phyloP scores from a whole-genome alignment of 2,797 vertebrate species.

The Anas bahamensis region DNA sequence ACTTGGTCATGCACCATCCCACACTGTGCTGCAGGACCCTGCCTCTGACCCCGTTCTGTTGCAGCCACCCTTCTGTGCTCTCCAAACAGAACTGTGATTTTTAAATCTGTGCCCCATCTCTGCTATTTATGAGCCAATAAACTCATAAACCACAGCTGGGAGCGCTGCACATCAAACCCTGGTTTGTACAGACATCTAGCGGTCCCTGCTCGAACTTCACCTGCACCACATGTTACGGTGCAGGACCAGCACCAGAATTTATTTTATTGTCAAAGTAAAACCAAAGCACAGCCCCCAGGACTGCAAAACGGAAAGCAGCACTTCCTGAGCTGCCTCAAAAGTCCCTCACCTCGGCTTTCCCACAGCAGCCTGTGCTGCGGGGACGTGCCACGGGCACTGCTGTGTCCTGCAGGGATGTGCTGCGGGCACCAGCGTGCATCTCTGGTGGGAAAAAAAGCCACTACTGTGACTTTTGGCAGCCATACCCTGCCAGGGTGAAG shows the following conservation, averaged over 20 bases:
- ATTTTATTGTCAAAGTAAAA: neutral
- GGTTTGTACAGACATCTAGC: neutral
- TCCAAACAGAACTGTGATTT: accelerated
- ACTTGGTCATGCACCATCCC: no score
- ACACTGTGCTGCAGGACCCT: neutral
- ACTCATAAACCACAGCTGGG: neutral
- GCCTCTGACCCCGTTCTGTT: neutral
- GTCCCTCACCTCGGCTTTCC: neutral
- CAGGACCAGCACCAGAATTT: neutral
- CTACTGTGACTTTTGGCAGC: neutral
- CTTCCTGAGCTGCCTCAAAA: accelerated
- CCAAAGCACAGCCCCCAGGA: neutral
- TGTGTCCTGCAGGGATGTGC: neutral
- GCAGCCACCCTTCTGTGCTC: neutral
- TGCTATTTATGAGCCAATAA: neutral
- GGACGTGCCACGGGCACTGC: neutral
- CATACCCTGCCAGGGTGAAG: neutral
- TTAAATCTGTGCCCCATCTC: neutral
- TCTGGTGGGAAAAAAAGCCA: neutral
- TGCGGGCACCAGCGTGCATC: accelerated
- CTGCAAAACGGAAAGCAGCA: accelerated
- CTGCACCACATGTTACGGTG: no score
- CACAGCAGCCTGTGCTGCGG: accelerated
- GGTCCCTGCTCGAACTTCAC: neutral
- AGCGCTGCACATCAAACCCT: neutral